Evolutionary conservation across 2,888 invertebrate genomes (phyloP).

Genomic region (Argyresthia albistria): DNA sequence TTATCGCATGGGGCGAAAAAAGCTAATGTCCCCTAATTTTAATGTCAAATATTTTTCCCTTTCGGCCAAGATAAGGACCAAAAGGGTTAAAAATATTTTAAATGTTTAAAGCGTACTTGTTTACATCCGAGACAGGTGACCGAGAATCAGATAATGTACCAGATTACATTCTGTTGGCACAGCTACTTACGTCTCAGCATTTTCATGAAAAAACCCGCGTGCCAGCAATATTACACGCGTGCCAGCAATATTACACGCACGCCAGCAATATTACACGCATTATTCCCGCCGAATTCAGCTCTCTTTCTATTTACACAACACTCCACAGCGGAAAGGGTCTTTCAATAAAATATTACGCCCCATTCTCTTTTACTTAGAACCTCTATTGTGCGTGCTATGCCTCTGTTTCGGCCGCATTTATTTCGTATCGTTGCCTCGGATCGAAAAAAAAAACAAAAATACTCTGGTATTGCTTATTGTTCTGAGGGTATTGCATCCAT

Average conservation of each 20-base stretch:
- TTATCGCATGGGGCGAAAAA: too few species aligned
- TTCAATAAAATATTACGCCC: constrained; percentile 69
- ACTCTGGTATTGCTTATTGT: constrained; percentile 14
- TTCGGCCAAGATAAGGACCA: too few species aligned
- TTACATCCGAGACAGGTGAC: too few species aligned
- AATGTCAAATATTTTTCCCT: too few species aligned
- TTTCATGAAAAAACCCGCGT: not conserved
- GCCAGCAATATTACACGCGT: not conserved
- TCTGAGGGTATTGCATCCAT: too few species aligned
- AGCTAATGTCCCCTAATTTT: too few species aligned
- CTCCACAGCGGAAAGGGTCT: constrained; percentile 62
- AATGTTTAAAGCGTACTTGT: too few species aligned
- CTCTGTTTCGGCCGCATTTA: constrained; percentile 42
- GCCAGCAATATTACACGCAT: constrained; percentile 54
- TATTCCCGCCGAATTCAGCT: constrained; percentile 40
- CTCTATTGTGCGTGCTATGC: constrained; percentile 36
- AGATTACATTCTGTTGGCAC: too few species aligned
- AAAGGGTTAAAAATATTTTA: too few species aligned
- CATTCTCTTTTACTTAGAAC: constrained; percentile 49
- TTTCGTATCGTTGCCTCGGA: constrained; percentile 34
- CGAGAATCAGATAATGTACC: too few species aligned
- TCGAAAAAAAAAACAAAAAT: constrained; percentile 25
- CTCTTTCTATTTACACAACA: constrained; percentile 67
- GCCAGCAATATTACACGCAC: constrained; percentile 1
- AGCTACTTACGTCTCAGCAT: too few species aligned